A percentile compares a stretch with the other conserved stretches of the same genome.
phyloP scores from a whole-genome alignment of 23 tunicate genomes.

The Trididemnum clinides region DNA sequence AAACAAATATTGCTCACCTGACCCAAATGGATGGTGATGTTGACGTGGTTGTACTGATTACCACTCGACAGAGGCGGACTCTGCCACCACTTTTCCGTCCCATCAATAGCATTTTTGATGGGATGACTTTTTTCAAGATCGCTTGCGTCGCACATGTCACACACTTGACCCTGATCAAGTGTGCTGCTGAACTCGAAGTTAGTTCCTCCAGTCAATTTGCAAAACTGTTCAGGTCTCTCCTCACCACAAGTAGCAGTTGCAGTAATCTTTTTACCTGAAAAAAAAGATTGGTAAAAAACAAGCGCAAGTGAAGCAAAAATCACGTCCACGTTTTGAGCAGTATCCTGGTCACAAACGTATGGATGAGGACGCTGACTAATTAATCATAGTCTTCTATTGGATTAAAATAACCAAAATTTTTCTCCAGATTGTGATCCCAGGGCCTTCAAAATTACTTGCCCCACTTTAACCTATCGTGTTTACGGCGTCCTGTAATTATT shows the following conservation, averaged over 20 bases:
- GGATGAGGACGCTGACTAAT: too few relatives aligned
- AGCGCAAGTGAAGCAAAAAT: too few relatives aligned
- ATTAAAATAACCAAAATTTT: too few relatives aligned
- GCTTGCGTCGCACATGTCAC: constrained; percentile 78
- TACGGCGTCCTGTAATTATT: too few relatives aligned
- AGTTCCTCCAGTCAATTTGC: constrained; percentile 96
- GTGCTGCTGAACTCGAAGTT: constrained; percentile 74
- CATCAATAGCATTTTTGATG: constrained; percentile 93
- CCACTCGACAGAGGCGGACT: constrained; percentile 92
- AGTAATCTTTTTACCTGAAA: constrained; percentile 72
- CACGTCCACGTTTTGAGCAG: too few relatives aligned
- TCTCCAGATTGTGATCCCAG: too few relatives aligned
- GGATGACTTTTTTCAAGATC: constrained; percentile 77
- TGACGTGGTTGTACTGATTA: constrained; percentile 84
- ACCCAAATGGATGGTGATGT: constrained; percentile 95
- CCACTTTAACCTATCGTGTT: too few relatives aligned
- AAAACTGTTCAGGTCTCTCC: constrained; percentile 76
- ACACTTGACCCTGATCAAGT: constrained; percentile 86
- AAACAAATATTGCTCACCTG: constrained; percentile 61
- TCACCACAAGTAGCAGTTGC: constrained; percentile 96
- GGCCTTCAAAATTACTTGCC: too few relatives aligned
- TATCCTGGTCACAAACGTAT: too few relatives aligned
- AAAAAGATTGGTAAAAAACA: too few relatives aligned
- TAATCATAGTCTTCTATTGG: too few relatives aligned
- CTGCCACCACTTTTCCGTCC: constrained; percentile 99